Evolutionary conservation across 2,888 invertebrate species (phyloP).

Genomic region (Ephialtes manifestator): DNA sequence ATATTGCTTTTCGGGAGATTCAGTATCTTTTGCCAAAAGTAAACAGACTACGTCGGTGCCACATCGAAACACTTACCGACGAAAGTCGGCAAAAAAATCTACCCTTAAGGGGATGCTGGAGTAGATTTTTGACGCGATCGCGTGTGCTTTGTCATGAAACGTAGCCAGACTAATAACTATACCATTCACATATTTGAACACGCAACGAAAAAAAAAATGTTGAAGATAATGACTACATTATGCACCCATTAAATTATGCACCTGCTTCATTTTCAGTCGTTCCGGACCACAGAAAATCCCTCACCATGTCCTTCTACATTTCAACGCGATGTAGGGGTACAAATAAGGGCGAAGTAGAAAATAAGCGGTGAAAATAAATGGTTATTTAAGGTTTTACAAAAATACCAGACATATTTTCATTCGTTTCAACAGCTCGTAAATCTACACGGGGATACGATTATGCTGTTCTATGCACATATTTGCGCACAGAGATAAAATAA

Average conservation of each 20-base stretch:
- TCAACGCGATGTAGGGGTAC: not conserved
- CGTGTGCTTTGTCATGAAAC: not conserved
- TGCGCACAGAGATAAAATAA: constrained; percentile 31
- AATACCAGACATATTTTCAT: not conserved
- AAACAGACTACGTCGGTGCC: too few species aligned
- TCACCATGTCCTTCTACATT: not conserved
- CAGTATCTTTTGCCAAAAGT: too few species aligned
- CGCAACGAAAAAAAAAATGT: not conserved
- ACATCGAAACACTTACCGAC: too few species aligned
- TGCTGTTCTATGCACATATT: constrained; percentile 33
- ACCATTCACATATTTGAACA: not conserved
- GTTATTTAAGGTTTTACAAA: not conserved
- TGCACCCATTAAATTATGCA: not conserved
- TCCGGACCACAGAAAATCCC: not conserved
- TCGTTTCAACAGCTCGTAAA: not conserved
- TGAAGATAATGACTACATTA: not conserved
- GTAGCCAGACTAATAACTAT: not conserved
- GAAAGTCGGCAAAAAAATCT: too few species aligned
- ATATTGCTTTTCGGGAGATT: too few species aligned
- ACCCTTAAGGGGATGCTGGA: too few species aligned
- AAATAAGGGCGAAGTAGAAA: not conserved
- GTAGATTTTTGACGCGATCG: not conserved
- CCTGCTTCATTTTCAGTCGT: not conserved
- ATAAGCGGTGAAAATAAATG: not conserved
- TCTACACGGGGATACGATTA: constrained; percentile 1